Conservation (phyloP, 2,888 invertebrate genomes). For the Sinohyriopsis cumingii region DNA sequence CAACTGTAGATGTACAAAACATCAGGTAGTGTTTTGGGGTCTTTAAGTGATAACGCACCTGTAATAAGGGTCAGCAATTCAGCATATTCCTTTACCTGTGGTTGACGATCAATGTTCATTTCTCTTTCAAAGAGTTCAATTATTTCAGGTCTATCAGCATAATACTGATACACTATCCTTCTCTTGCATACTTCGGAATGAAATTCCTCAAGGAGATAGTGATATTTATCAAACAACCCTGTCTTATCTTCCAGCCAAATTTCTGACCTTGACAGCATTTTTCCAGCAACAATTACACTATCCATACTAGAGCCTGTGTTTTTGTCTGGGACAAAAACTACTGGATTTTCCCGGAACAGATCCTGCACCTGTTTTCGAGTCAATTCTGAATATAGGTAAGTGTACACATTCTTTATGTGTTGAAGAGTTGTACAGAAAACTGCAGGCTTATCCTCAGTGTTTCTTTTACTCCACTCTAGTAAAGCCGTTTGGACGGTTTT, state of each 20-base stretch:
- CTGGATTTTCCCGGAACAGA: conserved; percentile 49
- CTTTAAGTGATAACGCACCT: conserved; percentile 19
- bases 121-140: conserved; percentile 15
- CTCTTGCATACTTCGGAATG: conserved; percentile 40
- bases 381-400: conserved; percentile 48
- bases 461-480: conserved; percentile 48
- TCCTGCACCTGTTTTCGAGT: conserved; percentile 47
- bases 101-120: conserved; percentile 37
- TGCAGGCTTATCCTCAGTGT: conserved; percentile 21
- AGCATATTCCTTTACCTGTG: conserved; percentile 43
- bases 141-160: conserved; percentile 4
- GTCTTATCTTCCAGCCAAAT: conserved; percentile 62
- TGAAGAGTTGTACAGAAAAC: conserved; percentile 41
- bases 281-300: conserved; percentile 26
- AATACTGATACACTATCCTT: conserved; percentile 18
- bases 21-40: conserved; percentile 29
- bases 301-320: too few relatives aligned
- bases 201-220: conserved; percentile 28
- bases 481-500: conserved; percentile 38
- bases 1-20: conserved; percentile 32
- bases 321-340: conserved; percentile 51
- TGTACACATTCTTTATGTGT: conserved; percentile 56
- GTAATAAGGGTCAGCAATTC: conserved; percentile 43
- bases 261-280: conserved; percentile 49
- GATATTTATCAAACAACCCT: conserved; percentile 49